Percentiles rank a stretch among this genome's conserved stretches.
Conservation (phyloP, 2,113 vertebrate species). For the Eurypyga helias region DNA sequence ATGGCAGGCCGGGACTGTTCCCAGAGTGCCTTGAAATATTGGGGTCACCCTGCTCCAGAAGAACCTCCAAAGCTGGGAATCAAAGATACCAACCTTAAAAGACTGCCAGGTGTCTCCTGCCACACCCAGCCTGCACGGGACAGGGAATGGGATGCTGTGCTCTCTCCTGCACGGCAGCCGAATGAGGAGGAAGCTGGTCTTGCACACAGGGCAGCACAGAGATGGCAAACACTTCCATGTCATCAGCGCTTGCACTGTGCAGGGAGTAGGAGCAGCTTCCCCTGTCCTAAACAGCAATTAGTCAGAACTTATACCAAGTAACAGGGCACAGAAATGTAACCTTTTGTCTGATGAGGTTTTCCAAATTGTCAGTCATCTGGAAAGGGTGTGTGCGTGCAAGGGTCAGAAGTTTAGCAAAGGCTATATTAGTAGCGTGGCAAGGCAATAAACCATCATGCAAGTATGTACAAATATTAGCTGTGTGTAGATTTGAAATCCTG, state of each 20-base stretch:
- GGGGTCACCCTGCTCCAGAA: neutral
- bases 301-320: neutral
- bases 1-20: neutral
- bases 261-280: neutral
- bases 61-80: neutral
- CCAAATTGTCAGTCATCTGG: conserved; percentile 49
- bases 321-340: conserved; percentile 17
- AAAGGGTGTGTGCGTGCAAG: neutral
- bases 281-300: neutral
- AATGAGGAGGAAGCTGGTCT: neutral
- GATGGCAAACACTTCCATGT: neutral
- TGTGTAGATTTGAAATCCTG: conserved; percentile 45
- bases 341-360: conserved; percentile 6
- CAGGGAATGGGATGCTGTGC: rapidly evolving
- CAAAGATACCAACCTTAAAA: neutral
- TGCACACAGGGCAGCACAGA: neutral
- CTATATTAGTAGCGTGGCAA: neutral
- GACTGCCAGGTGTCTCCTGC: neutral
- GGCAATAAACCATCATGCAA: conserved; percentile 46
- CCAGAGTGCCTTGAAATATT: neutral
- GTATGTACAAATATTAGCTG: conserved; percentile 15
- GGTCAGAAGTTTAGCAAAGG: conserved; percentile 26
- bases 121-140: neutral
- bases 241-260: neutral
- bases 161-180: neutral